These are phyloP conservation scores for Hyperoodon ampullatus DNA, from an alignment of 2,113 vertebrate species.

Conservation along the genomic window DNA sequence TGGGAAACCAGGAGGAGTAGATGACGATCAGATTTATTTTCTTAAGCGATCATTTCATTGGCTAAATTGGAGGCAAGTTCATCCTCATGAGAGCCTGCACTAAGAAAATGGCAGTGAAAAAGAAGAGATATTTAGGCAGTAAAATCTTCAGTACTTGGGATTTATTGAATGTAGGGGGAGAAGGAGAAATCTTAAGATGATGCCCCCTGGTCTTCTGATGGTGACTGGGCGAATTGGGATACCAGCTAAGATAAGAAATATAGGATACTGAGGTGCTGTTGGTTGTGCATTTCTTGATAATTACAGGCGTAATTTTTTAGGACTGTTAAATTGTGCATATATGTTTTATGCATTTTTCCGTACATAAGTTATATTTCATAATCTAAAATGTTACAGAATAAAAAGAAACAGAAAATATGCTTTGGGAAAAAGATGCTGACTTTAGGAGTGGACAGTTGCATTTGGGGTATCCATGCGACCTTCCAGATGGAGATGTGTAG, in stretches of 20 bases:
- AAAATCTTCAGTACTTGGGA: slow-evolving; percentile 35
- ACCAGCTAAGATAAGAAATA: neutral
- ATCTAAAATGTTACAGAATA: slow-evolving; percentile 5
- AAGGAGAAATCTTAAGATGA: neutral
- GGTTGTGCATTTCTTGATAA: neutral
- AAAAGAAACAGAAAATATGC: neutral
- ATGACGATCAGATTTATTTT: neutral
- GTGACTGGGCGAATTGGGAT: neutral
- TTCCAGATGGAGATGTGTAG: neutral
- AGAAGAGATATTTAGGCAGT: neutral
- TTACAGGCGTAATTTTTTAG: neutral
- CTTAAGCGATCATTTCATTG: slow-evolving; percentile 30
- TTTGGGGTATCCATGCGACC: neutral
- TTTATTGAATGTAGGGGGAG: slow-evolving; percentile 29
- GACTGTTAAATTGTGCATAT: neutral
- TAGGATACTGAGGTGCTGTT: neutral
- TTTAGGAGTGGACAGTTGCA: neutral
- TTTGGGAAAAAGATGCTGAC: neutral
- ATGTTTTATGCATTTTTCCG: slow-evolving; percentile 34
- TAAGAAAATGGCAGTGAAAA: slow-evolving; percentile 26
- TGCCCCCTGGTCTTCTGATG: neutral
- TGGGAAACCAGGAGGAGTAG: neutral
- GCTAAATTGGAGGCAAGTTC: neutral
- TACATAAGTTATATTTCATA: neutral
- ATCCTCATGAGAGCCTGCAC: neutral